Base-by-base conservation (phyloP, 2,797 vertebrate genomes). In the Zenarchopterus dispar region DNA sequence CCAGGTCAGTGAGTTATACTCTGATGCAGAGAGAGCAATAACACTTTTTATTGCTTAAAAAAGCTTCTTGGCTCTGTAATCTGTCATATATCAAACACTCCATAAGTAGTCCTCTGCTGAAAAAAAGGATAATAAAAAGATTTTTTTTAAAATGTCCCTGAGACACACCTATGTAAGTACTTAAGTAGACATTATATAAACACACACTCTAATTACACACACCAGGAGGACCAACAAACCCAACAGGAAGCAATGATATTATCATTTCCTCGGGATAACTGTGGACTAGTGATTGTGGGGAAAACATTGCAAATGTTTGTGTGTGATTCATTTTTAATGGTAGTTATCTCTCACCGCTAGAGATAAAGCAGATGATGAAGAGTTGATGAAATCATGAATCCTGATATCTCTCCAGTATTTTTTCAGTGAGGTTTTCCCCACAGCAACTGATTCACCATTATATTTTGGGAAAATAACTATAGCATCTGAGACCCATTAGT, bases 241-340 rank as follows among this genome's bases (percentile, higher is more conserved):
- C 60, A 58, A 82, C 75, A 87, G 81, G 84, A 88, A 84, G 73
- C 58, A 11, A 31, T 48, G 75, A 88, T 87, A 85, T 64, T 68
- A 88, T 86, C 75, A 70, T 69, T 89, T 89, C 80, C 81, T 75
- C 47, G 2, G 42, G 73, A 80, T 57, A 76, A 68, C 70, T 71
- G 4, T 51, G 47, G 50, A 28, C 17, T 19, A 36, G 52, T 74
- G 51, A 78, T 69, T 67, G 46, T 63, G 59, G 62, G 69, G 72
- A 74, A 75, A 22, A 33, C 50, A 51, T 16, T 31, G 45, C 61
- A n/a, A 57, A 46, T 44, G 41, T 56, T 21, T 52, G 31, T 18
- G 17, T 41, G 24, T 28, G 16, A 51, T 47, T 62, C 28, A 46
- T 11, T 61, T 55, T 41, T 48, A 33, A 17, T 45, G 45, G 49